Percentiles rank a stretch among this genome's conserved stretches.
phyloP scores from a whole-genome alignment of 2,113 vertebrate species.

The Himantopus leucocephalus region DNA sequence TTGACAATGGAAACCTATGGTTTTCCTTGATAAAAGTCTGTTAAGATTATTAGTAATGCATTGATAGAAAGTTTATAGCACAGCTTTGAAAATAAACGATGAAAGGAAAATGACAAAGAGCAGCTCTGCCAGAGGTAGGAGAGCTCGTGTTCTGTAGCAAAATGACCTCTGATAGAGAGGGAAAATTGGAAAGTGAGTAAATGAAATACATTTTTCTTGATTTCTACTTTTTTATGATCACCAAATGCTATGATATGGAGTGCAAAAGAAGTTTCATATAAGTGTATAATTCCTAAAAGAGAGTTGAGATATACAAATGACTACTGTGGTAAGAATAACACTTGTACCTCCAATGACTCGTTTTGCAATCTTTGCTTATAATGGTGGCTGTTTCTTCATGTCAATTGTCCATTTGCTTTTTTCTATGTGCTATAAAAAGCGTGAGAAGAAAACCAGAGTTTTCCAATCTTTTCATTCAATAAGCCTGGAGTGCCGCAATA shows the following conservation, averaged over 20 bases:
- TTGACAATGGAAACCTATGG: background rate
- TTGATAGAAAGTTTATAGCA: conserved; percentile 38
- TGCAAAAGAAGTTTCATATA: background rate
- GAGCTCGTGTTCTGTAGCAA: background rate
- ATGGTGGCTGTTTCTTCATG: background rate
- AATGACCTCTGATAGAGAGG: background rate
- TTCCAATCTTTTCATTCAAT: background rate
- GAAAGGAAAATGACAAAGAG: background rate
- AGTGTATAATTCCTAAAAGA: background rate
- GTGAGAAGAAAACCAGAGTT: background rate
- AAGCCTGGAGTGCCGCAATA: background rate
- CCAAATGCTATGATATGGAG: background rate
- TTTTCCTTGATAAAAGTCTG: conserved; percentile 33
- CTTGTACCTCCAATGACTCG: background rate
- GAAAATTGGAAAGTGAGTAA: background rate
- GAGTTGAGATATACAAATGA: background rate
- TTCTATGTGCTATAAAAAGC: background rate
- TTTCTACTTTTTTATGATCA: background rate
- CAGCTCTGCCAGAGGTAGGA: background rate
- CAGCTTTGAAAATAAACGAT: conserved; percentile 58
- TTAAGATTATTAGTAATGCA: conserved; percentile 48
- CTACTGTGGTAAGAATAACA: background rate
- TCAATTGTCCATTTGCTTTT: background rate
- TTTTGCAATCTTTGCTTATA: background rate
- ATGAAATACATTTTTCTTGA: background rate